phyloP scores from a whole-genome alignment of 2,113 vertebrate species.

The Toxotes jaculatrix region DNA sequence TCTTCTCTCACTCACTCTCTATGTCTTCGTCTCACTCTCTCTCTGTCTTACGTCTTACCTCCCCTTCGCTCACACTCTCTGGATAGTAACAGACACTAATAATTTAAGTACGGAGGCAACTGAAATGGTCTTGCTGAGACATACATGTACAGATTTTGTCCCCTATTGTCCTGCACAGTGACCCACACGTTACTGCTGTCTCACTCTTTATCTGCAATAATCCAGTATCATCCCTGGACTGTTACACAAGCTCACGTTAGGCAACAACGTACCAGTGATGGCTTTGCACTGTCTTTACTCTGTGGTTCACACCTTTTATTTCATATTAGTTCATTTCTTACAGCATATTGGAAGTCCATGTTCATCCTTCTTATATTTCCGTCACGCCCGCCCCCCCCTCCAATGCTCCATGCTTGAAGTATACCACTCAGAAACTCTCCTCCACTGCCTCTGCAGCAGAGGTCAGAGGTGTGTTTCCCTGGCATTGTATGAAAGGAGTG shows the following conservation, averaged over 20 bases:
- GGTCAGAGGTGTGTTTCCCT: conserved; percentile 29
- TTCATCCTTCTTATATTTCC: background rate
- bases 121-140: conserved; percentile 18
- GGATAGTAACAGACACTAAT: conserved; percentile 25
- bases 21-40: conserved; percentile 1
- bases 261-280: background rate
- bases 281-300: background rate
- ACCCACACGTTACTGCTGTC: background rate
- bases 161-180: background rate
- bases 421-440: conserved; percentile 2
- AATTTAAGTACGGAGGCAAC: conserved; percentile 17
- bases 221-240: background rate
- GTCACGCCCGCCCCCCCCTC: background rate
- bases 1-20: conserved; percentile 8
- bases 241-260: background rate
- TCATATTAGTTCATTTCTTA: background rate
- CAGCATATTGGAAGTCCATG: background rate
- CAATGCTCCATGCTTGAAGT: background rate
- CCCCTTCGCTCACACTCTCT: conserved; percentile 13
- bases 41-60: background rate
- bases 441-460: background rate
- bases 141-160: background rate
- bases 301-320: background rate
- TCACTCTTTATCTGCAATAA: background rate
- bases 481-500: conserved; percentile 4